Percentiles rank a stretch among this genome's conserved stretches.
Evolutionary conservation across 2,888 invertebrate genomes (phyloP).

Genomic region (Mellilla xanthometata): DNA sequence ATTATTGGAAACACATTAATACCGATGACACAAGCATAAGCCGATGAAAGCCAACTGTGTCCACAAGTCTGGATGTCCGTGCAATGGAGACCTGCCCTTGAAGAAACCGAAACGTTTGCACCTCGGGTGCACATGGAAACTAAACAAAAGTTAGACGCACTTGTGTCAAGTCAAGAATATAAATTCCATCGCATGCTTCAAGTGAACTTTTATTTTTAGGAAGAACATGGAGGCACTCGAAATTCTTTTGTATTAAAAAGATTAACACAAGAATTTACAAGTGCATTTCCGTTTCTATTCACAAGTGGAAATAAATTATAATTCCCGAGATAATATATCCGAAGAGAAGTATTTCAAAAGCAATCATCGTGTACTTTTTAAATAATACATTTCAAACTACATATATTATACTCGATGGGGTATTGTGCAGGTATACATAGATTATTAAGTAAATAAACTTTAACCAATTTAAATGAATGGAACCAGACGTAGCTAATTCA

Average conservation of each 20-base stretch:
- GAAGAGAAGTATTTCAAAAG: no score
- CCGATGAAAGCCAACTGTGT: slow-evolving; percentile 78
- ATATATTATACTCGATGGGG: no score
- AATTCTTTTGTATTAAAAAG: slow-evolving; percentile 11
- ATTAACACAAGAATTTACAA: slow-evolving; percentile 10
- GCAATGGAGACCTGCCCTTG: slow-evolving; percentile 72
- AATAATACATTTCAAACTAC: no score
- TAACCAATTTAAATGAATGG: no score
- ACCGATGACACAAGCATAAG: slow-evolving; percentile 79
- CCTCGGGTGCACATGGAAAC: slow-evolving; percentile 31
- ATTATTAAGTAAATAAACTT: no score
- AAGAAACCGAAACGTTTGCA: slow-evolving; percentile 48
- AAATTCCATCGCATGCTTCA: slow-evolving; percentile 33
- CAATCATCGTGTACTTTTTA: no score
- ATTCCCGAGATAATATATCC: no score
- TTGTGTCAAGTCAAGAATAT: slow-evolving; percentile 43
- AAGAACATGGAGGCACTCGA: slow-evolving; percentile 9
- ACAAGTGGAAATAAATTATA: background rate
- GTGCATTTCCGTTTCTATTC: slow-evolving; percentile 6
- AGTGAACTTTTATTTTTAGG: slow-evolving; percentile 14
- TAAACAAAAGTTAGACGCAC: slow-evolving; percentile 51
- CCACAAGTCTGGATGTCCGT: slow-evolving; percentile 62
- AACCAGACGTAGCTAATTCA: no score
- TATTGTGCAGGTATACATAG: no score
- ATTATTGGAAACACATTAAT: slow-evolving; percentile 76